A percentile compares a stretch with the other conserved stretches of the same genome.
phyloP scores from a whole-genome alignment of 2,113 vertebrate genomes.

The Lagopus leucura region DNA sequence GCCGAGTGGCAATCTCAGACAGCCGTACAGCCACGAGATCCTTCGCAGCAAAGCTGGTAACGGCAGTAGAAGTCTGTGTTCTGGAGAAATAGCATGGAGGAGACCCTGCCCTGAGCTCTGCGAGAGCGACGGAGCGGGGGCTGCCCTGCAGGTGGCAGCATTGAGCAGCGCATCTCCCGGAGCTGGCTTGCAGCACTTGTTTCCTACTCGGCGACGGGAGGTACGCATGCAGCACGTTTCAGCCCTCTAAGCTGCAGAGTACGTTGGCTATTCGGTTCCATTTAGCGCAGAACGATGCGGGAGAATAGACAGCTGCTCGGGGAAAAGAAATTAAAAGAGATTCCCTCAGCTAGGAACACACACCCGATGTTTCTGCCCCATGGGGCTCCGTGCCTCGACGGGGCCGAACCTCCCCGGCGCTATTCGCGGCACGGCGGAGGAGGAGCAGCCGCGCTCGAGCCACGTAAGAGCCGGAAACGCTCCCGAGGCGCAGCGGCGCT shows the following conservation, averaged over 20 bases:
- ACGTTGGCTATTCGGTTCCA: background rate
- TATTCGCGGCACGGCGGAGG: background rate
- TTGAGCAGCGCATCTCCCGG: slow-evolving; percentile 66
- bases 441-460: background rate
- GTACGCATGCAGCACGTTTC: background rate
- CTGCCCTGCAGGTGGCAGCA: slow-evolving; percentile 80
- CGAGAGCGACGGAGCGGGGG: background rate
- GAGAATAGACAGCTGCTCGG: background rate
- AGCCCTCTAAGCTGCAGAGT: background rate
- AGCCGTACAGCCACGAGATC: background rate
- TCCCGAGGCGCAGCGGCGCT: background rate
- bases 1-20: background rate
- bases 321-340: background rate
- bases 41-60: too few species aligned
- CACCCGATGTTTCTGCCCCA: rapidly evolving
- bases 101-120: background rate
- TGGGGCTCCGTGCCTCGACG: background rate
- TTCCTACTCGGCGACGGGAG: background rate
- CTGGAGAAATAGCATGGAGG: rapidly evolving
- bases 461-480: background rate
- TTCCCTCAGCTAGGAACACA: background rate
- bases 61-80: too few species aligned
- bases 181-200: background rate
- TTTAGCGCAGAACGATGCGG: background rate
- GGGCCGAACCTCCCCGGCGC: background rate